Conservation (phyloP, 2,113 vertebrate genomes). For the Neoarius graeffei region DNA sequence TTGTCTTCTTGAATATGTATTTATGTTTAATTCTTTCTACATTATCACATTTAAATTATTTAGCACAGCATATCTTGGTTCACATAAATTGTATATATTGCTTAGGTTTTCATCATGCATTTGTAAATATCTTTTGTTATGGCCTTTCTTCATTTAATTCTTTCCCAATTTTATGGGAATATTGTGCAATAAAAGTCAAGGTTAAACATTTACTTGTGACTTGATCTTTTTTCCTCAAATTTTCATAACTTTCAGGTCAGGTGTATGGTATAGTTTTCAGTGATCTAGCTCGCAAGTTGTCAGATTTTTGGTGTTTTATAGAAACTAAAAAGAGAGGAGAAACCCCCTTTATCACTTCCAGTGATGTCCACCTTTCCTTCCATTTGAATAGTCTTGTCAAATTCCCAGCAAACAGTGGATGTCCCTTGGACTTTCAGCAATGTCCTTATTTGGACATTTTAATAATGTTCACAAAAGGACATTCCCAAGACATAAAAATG, state of each 20-base stretch:
- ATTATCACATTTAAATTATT: conserved; percentile 84
- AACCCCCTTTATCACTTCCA: no score
- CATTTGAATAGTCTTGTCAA: no score
- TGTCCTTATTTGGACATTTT: no score
- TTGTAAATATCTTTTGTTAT: conserved; percentile 88
- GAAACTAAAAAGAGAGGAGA: no score
- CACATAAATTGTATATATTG: conserved; percentile 86
- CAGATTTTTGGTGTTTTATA: not conserved
- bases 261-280: no score
- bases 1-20: conserved; percentile 59
- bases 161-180: conserved; percentile 96
- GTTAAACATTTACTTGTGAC: conserved; percentile 50
- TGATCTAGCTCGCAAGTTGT: not conserved
- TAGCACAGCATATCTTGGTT: conserved; percentile 81
- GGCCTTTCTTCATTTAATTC: conserved; percentile 73
- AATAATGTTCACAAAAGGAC: no score
- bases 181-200: conserved; percentile 98
- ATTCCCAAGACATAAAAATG: no score
- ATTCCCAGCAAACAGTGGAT: no score
- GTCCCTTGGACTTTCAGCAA: no score
- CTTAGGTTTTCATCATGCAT: conserved; percentile 74
- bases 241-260: no score
- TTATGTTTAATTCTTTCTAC: conserved; percentile 65
- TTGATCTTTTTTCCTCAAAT: not conserved
- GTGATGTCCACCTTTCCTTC: no score